These are phyloP conservation scores for Fulica atra DNA, from an alignment of 2,113 vertebrate genomes.

Conservation along the genomic window DNA sequence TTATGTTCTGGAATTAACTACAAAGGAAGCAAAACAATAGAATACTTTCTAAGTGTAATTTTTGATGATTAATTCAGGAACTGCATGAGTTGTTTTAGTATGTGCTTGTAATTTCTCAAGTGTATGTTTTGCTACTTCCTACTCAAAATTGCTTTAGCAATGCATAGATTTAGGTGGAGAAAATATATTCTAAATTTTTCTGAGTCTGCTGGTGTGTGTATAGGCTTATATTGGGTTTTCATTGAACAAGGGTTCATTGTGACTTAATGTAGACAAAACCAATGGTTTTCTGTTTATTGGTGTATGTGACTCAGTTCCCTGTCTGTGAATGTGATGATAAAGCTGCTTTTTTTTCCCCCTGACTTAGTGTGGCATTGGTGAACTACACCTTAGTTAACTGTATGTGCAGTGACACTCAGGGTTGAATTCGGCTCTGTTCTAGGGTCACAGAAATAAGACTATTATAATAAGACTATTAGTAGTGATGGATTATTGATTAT, in stretches of 20 bases:
- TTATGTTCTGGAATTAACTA: not conserved
- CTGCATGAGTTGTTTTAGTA: not conserved
- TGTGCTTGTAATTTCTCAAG: not conserved
- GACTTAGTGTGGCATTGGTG: not conserved
- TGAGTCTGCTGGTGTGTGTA: not conserved
- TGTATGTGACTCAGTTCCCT: not conserved
- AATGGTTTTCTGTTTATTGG: not conserved
- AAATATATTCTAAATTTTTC: not conserved
- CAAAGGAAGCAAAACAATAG: not conserved
- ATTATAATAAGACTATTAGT: not conserved
- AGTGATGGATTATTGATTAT: not conserved
- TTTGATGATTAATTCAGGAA: not conserved
- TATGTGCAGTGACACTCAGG: not conserved
- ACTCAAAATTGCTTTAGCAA: not conserved
- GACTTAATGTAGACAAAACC: not conserved
- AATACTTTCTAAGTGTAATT: not conserved
- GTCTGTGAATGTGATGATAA: not conserved
- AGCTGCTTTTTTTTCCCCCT: not conserved
- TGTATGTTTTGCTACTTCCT: not conserved
- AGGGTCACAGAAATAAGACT: not conserved
- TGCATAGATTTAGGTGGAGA: not conserved
- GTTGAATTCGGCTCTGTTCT: not conserved
- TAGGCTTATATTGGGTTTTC: not conserved
- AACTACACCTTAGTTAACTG: not conserved
- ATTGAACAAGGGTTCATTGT: not conserved